phyloP scores from a whole-genome alignment of 2,797 vertebrate species.

The Buceros bicornis region DNA sequence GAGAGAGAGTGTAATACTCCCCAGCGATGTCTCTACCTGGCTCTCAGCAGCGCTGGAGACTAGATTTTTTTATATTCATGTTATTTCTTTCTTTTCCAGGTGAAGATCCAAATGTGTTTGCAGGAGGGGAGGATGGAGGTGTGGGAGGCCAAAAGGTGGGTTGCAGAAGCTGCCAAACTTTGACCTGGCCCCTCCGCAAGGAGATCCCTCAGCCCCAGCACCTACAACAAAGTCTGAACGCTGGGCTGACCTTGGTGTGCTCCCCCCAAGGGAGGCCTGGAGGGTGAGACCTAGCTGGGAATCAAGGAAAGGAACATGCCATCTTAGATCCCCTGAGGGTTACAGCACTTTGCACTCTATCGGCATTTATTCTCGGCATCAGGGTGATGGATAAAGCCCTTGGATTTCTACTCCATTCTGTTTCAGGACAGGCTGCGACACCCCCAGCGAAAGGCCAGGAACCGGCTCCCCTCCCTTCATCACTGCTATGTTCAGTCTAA shows the following conservation, averaged over 20 bases:
- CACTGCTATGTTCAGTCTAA: background rate
- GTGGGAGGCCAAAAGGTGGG: background rate
- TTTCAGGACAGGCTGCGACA: background rate
- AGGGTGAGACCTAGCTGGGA: background rate
- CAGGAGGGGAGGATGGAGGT: background rate
- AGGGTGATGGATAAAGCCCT: background rate
- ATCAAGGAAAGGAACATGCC: background rate
- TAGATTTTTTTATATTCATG: background rate
- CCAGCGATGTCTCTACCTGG: background rate
- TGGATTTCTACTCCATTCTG: background rate
- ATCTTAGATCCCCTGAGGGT: background rate
- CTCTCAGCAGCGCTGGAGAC: background rate
- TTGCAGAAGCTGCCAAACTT: background rate
- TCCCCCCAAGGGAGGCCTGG: background rate
- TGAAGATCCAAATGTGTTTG: background rate
- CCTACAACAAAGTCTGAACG: background rate
- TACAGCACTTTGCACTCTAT: conserved; percentile 34
- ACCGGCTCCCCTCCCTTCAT: background rate
- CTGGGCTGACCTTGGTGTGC: background rate
- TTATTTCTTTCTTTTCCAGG: background rate
- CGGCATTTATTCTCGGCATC: background rate
- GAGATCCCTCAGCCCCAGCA: background rate
- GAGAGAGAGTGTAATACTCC: background rate
- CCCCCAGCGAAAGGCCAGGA: background rate
- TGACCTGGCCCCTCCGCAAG: background rate